Percentiles rank a stretch among this genome's conserved stretches.
phyloP scores from a whole-genome alignment of 2,888 invertebrate species.

The Spodoptera exigua region DNA sequence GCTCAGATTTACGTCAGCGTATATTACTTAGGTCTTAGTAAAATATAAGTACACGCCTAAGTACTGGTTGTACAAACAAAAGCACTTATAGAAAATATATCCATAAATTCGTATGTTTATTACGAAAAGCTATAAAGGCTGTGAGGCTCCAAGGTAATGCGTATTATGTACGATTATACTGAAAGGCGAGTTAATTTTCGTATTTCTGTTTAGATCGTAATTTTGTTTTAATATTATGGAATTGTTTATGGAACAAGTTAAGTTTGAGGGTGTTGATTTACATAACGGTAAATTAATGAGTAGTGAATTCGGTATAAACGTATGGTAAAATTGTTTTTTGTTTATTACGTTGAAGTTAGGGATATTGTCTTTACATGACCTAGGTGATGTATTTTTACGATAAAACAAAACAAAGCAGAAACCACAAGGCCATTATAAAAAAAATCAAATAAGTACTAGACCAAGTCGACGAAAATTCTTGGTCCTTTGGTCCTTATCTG shows the following conservation, averaged over 20 bases:
- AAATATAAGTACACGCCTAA: slow-evolving; percentile 11
- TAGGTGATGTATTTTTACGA: too few species aligned
- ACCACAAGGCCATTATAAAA: slow-evolving; percentile 33
- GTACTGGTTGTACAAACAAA: slow-evolving; percentile 29
- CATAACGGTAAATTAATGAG: neutral
- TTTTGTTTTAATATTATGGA: slow-evolving; percentile 33
- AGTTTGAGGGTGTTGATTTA: neutral
- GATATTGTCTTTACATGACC: too few species aligned
- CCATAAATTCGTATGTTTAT: slow-evolving; percentile 44
- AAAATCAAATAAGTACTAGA: slow-evolving; percentile 38
- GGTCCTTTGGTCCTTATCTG: slow-evolving; percentile 28
- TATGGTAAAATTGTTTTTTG: too few species aligned
- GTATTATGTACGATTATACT: slow-evolving; percentile 32
- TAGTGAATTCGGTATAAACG: too few species aligned
- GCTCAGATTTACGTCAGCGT: neutral
- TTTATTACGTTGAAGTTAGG: too few species aligned
- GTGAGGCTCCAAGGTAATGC: slow-evolving; percentile 26
- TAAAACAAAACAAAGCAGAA: slow-evolving; percentile 10
- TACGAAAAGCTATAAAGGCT: slow-evolving; percentile 41
- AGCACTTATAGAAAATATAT: slow-evolving; percentile 43
- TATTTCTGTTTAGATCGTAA: slow-evolving; percentile 32
- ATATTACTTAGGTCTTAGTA: neutral
- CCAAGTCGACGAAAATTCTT: slow-evolving; percentile 22
- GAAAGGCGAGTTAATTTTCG: slow-evolving; percentile 43
- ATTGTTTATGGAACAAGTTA: slow-evolving; percentile 34